phyloP scores from a whole-genome alignment of 2,888 invertebrate genomes.

The Noctuana brunneofusca region DNA sequence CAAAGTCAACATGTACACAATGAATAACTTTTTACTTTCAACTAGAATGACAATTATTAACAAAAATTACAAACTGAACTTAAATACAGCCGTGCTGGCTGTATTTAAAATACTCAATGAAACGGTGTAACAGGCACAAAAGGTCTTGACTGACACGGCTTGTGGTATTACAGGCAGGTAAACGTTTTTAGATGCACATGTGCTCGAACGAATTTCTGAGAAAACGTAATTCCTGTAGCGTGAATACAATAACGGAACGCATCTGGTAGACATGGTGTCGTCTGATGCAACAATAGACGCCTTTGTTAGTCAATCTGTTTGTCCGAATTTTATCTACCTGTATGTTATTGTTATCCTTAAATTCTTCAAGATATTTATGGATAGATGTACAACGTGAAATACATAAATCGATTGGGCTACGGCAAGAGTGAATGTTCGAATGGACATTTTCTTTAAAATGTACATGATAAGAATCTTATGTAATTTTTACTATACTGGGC shows the following conservation, averaged over 20 bases:
- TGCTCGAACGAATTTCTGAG: conserved; percentile 57
- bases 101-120: background rate
- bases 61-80: too few species aligned
- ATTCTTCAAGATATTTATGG: background rate
- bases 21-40: background rate
- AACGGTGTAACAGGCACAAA: conserved; percentile 9
- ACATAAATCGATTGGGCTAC: background rate
- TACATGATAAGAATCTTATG: background rate
- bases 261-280: conserved; percentile 76
- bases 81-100: background rate
- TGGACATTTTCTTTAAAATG: background rate
- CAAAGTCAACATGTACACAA: background rate
- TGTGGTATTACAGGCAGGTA: conserved; percentile 55
- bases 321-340: conserved; percentile 26
- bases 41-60: too few species aligned
- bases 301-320: conserved; percentile 32
- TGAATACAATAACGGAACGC: conserved; percentile 56
- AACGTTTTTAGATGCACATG: conserved; percentile 54
- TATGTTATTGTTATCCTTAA: conserved; percentile 12
- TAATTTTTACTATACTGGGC: background rate
- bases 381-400: background rate
- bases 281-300: conserved; percentile 52
- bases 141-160: conserved; percentile 7
- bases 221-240: conserved; percentile 53
- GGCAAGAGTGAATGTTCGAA: conserved; percentile 4